Conservation (phyloP, 2,888 invertebrate species). For the Coenonympha glycerion region DNA sequence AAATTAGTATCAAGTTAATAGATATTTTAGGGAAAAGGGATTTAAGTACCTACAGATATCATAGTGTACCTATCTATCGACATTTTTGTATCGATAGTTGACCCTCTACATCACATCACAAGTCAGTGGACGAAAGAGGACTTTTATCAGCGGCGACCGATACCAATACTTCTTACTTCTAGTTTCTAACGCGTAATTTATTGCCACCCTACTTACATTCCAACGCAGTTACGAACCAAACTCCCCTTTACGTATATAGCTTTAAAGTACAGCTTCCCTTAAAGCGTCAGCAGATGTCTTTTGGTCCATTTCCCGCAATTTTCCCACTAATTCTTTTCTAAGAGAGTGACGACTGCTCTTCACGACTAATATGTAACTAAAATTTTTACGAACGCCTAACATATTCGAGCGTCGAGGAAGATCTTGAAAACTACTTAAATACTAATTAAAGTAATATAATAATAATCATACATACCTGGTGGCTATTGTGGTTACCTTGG, state of each 20-base stretch:
- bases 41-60: too few relatives aligned
- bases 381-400: too few relatives aligned
- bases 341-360: constrained; percentile 11
- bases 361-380: too few relatives aligned
- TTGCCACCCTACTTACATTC: constrained; percentile 55
- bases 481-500: too few relatives aligned
- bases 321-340: constrained; percentile 16
- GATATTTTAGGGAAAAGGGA: too few relatives aligned
- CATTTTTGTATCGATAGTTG: not conserved
- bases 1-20: too few relatives aligned
- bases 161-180: constrained; percentile 62
- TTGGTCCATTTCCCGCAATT: constrained; percentile 9
- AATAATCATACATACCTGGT: too few relatives aligned
- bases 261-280: constrained; percentile 19
- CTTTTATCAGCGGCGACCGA: constrained; percentile 68
- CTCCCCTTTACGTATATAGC: constrained; percentile 11
- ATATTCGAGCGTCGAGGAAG: too few relatives aligned
- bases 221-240: constrained; percentile 7
- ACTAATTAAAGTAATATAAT: too few relatives aligned
- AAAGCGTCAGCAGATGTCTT: not conserved
- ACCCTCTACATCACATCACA: constrained; percentile 46
- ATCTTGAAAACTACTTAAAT: too few relatives aligned
- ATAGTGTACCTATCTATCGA: not conserved
- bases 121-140: constrained; percentile 59
- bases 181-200: constrained; percentile 62